A percentile compares a stretch with the other conserved stretches of the same genome.
Evolutionary conservation across 2,113 vertebrate genomes (phyloP).

Genomic region (Myrmophylax atrothorax): DNA sequence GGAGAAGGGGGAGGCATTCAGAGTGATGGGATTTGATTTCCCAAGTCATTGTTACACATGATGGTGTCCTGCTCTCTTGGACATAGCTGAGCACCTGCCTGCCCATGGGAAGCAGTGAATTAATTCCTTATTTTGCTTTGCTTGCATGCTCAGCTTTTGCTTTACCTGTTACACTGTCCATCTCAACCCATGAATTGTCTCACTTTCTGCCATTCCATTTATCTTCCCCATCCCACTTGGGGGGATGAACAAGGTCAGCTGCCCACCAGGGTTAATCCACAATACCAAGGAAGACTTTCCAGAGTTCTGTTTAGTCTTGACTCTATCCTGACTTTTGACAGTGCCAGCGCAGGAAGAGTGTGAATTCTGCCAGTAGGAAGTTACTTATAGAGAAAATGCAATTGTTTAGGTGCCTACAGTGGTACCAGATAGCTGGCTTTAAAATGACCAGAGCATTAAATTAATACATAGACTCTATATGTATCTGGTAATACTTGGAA

Average conservation of each 20-base stretch:
- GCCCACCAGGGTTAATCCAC: neutral
- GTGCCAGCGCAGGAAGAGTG: neutral
- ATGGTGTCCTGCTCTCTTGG: neutral
- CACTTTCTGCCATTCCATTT: neutral
- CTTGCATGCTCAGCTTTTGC: accelerated
- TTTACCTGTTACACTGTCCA: neutral
- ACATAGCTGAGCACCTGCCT: neutral
- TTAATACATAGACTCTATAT: neutral
- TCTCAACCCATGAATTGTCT: neutral
- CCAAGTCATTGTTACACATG: accelerated
- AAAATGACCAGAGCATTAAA: neutral
- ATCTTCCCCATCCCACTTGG: neutral
- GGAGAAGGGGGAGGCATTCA: accelerated
- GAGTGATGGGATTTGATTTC: neutral
- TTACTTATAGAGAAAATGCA: neutral
- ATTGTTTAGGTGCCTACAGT: neutral
- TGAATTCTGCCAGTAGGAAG: neutral
- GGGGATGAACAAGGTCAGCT: neutral
- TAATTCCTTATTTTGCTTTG: neutral
- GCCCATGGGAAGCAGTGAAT: neutral
- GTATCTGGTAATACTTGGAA: neutral
- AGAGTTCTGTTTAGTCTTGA: neutral
- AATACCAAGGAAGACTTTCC: neutral
- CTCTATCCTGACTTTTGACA: neutral
- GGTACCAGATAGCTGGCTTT: neutral